Evolutionary conservation across 1,140 invertebrate species (phyloP), one percentile per base, ranked within the genome.

Genomic region (Coptotermes formosanus): DNA sequence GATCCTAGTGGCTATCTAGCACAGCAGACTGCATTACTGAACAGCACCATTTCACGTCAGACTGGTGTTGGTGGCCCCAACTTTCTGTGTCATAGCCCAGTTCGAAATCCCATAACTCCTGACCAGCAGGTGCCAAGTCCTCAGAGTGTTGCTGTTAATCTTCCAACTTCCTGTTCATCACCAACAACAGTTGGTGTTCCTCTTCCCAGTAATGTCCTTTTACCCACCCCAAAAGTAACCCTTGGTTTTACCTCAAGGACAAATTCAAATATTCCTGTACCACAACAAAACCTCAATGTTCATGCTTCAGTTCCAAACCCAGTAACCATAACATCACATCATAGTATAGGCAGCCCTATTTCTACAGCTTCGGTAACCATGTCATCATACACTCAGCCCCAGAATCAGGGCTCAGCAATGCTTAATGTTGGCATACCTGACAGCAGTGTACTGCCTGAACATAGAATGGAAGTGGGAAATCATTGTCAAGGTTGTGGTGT

Each of bases 1-100:
- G 97, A 98, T 91, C 96, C 97, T 0, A 97, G 95, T 89, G 97
- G 96, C 9, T 98, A 97, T 91, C 91, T 98, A 85, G 95, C 96
- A 11, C 96, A 97, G 89, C 96, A 97, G 89, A 97, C 96, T 3
- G 95, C 95, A 45, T 89, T 97, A 86, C 89, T 97, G 45, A 97
- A 97, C 88, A 97, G 94, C 89, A 96, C 96, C 19, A 97, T 97
- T 90, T 95, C 95, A 38, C 92, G 94, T 88, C 95, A 96, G 91
- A 95, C 95, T 9, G 94, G 94, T 88, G 90, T 91, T 32, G 48
- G 82, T 38, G 82, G 52, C 19, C 48, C 52, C 38, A 84, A 85
- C 84, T 86, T 84, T 75, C 9, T 81, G 45, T 87, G 64, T 69
- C 84, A 75, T 85, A 82, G 43, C 45, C 87, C 75, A 84, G 87